Base-by-base conservation (phyloP, 1,140 invertebrate species). In the Drosophila melanica region DNA sequence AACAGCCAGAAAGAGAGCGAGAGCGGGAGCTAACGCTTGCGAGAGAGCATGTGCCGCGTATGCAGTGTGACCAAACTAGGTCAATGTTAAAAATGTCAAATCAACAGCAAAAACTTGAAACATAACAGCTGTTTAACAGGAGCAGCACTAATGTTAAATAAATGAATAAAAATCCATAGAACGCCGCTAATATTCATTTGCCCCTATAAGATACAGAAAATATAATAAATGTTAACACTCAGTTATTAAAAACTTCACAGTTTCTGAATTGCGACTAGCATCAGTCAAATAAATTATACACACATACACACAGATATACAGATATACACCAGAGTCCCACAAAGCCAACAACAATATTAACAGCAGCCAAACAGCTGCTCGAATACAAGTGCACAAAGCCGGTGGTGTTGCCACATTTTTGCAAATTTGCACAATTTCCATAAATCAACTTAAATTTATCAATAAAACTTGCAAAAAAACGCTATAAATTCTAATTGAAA, bases 21-120 rank as follows among this genome's bases (percentile, higher is more conserved):
- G 33, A 35, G 33, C 9, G 33, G 9, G 33, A 9, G 7, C 8
- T 35, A 8, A 35, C 33, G 30, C 12, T 6, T 30, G 23, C 12
- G 12, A 59, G 33, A 51, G 67, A 71, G 57, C 59, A 75, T 75
- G 66, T 70, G 71, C 71, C 62, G 65, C 50, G 41, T 57, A 42
- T 57, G 12, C 33, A 47, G 64, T 73, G 70, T 73, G 70, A 45
- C 70, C 70, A 60, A 14, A 20, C 27, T 45, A 7, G 27, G 41
- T 1, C 41, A 35, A 45, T 45, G 55, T 3, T n/a, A 9, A 30
- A 60, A 60, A 60, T n/a, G 42, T 1, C 41, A 48, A 60, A 35
- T 5, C 4, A 33, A 3, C 5, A 39, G 18, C 0, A 37, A 6
- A 18, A 33, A 12, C 23, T 11, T 23, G 10, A 60, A 37, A 0